Evolutionary conservation across 2,888 invertebrate species (phyloP).

Genomic region (Cheilosia vernalis): DNA sequence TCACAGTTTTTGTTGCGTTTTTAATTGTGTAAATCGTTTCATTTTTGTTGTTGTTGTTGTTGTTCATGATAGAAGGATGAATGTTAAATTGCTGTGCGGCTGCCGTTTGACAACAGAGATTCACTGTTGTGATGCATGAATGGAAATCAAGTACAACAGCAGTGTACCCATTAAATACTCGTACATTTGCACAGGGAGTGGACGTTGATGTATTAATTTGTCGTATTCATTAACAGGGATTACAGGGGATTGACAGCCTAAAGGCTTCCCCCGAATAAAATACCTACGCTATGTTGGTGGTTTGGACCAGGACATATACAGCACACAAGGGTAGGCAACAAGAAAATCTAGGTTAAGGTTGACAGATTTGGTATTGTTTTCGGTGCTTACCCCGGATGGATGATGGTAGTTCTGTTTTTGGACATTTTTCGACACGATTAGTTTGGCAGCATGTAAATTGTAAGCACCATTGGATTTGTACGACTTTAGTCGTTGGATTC

Average conservation of each 20-base stretch:
- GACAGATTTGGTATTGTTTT: slow-evolving; percentile 7
- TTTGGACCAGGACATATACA: not conserved
- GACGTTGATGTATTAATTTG: slow-evolving; percentile 61
- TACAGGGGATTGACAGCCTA: slow-evolving; percentile 50
- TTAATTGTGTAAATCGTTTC: slow-evolving; percentile 52
- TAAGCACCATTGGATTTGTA: too few species aligned
- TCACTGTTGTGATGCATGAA: slow-evolving; percentile 51
- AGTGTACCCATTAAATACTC: too few species aligned
- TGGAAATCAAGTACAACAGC: slow-evolving; percentile 21
- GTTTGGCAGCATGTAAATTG: too few species aligned
- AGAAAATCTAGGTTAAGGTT: slow-evolving; percentile 41
- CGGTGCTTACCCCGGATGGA: not conserved
- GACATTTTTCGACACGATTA: too few species aligned
- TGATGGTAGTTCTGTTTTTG: too few species aligned
- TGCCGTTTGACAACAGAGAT: slow-evolving; percentile 55
- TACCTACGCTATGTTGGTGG: not conserved
- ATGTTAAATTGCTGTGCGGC: slow-evolving; percentile 38
- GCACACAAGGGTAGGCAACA: slow-evolving; percentile 16
- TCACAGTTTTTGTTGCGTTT: slow-evolving; percentile 55
- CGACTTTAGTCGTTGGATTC: too few species aligned
- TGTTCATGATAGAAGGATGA: not conserved
- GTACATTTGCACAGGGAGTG: not conserved
- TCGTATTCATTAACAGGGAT: slow-evolving; percentile 63
- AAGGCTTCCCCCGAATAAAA: slow-evolving; percentile 11
- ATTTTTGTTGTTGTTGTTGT: not conserved